Base-by-base conservation (phyloP, 2,113 vertebrate genomes). In the Aptenodytes forsteri region DNA sequence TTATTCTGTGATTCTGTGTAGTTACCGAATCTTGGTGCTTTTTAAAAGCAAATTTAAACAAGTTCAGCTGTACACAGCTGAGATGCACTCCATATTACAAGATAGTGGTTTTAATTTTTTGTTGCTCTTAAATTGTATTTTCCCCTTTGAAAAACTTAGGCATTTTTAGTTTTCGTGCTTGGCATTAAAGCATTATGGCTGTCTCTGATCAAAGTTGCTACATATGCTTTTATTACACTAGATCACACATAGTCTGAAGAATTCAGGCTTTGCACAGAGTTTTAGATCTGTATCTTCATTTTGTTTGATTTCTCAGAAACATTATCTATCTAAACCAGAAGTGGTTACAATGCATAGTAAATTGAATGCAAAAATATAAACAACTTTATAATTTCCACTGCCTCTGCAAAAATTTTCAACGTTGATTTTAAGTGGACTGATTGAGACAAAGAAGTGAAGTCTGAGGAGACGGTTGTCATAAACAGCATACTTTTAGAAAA, bases 261-360 rank as follows among this genome's bases (percentile, higher is more conserved):
- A 79, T 64, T 54, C 8, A 18, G 50, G 34, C n/a, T 79, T 92
- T 84, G 32, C 36, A 66, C 12, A n/a, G 46, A 32, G 13, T 46
- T 95, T 83, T 78, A 80, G 81, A 94, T 83, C 89, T 85, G 6
- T 76, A 58, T 94, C 87, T 94, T 95, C 20, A 49, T 67, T 92
- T 86, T 86, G 13, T 88, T 87, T 94, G 40, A 89, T 92, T 87
- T 83, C 78, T 67, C 17, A 65, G 64, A 76, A 89, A 26, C 34
- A 21, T 78, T 88, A 59, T 87, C 42, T 92, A 34, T 79, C 85
- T 92, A 75, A 89, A 75, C n/a, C 58, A 85, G 65, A 92, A 58
- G 32, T 27, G 29, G n/a, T 82, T 87, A 50, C 73, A 90, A 32
- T 76, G 34, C 38, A 40, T 71, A 83, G 38, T 69, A 88, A 90